phyloP scores from a whole-genome alignment of 2,113 vertebrate species.

The Ramphastos sulfuratus region DNA sequence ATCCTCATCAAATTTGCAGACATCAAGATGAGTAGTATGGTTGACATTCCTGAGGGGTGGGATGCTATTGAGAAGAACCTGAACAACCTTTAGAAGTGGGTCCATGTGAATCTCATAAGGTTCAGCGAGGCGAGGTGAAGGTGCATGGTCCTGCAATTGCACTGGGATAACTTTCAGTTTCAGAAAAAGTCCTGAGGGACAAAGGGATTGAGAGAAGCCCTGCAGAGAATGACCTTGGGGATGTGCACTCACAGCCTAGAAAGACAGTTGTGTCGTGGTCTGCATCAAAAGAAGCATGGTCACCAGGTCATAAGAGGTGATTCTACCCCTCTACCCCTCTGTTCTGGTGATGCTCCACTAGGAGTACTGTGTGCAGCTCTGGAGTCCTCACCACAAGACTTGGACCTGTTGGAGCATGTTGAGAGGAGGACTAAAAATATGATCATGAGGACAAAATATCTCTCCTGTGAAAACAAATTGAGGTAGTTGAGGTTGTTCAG shows the following conservation, averaged over 20 bases:
- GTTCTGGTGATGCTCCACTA: not conserved
- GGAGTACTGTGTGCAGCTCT: not conserved
- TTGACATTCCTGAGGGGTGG: too few relatives aligned
- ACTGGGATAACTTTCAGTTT: not conserved
- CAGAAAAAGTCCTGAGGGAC: not conserved
- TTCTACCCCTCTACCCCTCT: not conserved
- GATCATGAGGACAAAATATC: not conserved
- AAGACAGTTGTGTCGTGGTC: not conserved
- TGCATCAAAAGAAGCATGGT: not conserved
- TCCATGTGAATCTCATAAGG: not conserved
- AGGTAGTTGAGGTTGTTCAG: not conserved
- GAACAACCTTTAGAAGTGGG: too few relatives aligned
- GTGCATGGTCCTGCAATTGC: not conserved
- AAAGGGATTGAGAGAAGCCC: not conserved
- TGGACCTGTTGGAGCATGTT: not conserved
- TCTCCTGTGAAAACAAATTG: not conserved
- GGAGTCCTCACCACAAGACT: not conserved
- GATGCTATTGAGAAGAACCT: not conserved
- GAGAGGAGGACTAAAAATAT: not conserved
- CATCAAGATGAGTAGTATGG: not conserved
- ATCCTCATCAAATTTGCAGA: not conserved
- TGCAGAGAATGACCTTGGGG: not conserved
- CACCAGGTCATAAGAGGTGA: not conserved
- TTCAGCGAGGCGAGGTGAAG: not conserved
- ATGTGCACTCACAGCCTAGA: not conserved